Evolutionary conservation across 1,140 invertebrate genomes (phyloP), one percentile per base, ranked within the genome.

Genomic region (Musca domestica): DNA sequence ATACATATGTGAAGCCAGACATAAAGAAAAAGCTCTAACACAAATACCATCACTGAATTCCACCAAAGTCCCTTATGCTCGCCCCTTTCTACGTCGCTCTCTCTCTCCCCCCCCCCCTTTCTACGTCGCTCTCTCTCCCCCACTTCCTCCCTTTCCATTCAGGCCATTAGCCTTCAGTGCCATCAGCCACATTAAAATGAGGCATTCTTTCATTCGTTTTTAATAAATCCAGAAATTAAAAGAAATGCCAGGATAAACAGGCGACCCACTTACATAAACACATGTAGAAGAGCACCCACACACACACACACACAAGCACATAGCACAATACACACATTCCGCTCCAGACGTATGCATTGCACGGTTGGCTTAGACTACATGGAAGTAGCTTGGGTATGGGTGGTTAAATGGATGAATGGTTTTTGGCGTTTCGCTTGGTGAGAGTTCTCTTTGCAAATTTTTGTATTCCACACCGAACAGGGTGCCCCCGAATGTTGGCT

Each of bases 151-250:
- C 47, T 19, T 27, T 34, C 34, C 22, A 46, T 56, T 25, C 19
- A 19, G 17, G 9, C 17, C 20, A 22, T 51, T 51, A 10, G 48
- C 6, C n/a, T 51, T 51, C 48, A 19, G 17, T 51, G 48, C 48
- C 20, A 19, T 51, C 48, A 41, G 34, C 34, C 34, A 41, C 34
- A 41, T 41, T 41, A 41, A 41, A 41, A 41, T 41, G 34, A 41
- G 34, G 34, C 34, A 41, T 41, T 41, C 34, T 41, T 41, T 41
- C 34, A 41, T 51, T 51, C 20, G 17, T 22, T 61, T 61, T 61
- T 61, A 61, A 61, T 61, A 61, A 61, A 61, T 61, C 27, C 56
- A 61, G 56, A 61, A 61, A 61, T 61, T 61, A 61, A 61, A 61
- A 34, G 56, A 34, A 61, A 22, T 61, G 30, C 34, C 2, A 61